Evolutionary conservation across 2,113 vertebrate genomes (phyloP).

Genomic region (Tetraodon nigroviridis): DNA sequence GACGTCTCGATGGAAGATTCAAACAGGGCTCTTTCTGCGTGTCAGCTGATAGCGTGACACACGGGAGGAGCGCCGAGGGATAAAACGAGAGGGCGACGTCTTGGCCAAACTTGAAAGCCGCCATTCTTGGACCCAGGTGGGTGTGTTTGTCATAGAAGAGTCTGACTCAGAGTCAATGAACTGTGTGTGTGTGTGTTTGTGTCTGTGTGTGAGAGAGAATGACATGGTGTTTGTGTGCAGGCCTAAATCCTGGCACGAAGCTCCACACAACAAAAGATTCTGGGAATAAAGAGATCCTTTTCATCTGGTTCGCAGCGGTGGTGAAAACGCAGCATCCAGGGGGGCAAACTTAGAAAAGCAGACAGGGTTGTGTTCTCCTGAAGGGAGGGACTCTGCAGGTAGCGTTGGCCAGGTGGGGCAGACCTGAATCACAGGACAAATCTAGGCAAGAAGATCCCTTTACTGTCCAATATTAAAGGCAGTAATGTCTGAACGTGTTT

Average conservation of each 20-base stretch:
- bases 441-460: background rate
- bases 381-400: conserved; percentile 22
- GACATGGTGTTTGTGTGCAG: conserved; percentile 12
- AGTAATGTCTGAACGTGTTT: conserved; percentile 6
- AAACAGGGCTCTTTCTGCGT: background rate
- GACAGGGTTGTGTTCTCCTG: conserved; percentile 15
- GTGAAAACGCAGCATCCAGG: conserved; percentile 40
- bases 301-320: conserved; percentile 51
- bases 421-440: conserved; percentile 1
- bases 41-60: conserved; percentile 12
- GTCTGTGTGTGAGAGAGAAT: conserved; percentile 5
- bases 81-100: conserved; percentile 37
- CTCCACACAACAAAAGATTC: conserved; percentile 21
- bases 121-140: conserved; percentile 36
- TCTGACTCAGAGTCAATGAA: conserved; percentile 41
- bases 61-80: conserved; percentile 47
- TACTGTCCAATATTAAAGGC: background rate
- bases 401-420: conserved; percentile 12
- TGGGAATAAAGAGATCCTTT: conserved; percentile 33
- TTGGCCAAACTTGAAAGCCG: conserved; percentile 62
- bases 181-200: conserved; percentile 12
- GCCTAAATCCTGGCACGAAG: conserved; percentile 30
- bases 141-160: conserved; percentile 50
- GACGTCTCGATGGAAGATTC: background rate
- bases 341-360: conserved; percentile 19